These are phyloP conservation scores for Ichneumoninae sp. DNA, from an alignment of 2,888 invertebrate genomes.

Conservation along the genomic window DNA sequence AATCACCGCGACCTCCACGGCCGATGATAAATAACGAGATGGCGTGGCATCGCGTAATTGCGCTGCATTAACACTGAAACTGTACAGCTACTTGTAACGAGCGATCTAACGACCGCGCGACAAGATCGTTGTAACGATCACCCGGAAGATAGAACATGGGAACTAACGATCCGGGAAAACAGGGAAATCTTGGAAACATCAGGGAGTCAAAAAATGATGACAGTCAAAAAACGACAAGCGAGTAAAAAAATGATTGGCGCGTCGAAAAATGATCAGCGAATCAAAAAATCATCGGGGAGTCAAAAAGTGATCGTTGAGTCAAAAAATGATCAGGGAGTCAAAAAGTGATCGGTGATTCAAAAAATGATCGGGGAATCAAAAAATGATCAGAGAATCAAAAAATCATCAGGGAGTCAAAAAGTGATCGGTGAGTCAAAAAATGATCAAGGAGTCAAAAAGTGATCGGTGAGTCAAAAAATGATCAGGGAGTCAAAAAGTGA, in stretches of 20 bases:
- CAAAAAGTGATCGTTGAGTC: not conserved
- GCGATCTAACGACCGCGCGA: constrained; percentile 2
- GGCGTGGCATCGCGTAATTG: constrained; percentile 42
- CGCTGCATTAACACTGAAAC: constrained; percentile 7
- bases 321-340: not conserved
- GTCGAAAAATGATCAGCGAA: not conserved
- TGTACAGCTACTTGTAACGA: not conserved
- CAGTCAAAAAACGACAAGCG: not conserved
- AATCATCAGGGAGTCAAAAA: no score
- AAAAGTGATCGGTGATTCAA: not conserved
- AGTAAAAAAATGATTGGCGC: not conserved
- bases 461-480: no score
- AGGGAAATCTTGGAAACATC: not conserved
- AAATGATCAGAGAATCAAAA: not conserved
- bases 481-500: not conserved
- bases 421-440: no score
- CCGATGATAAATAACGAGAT: constrained; percentile 57
- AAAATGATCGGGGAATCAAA: not conserved
- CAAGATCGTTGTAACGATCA: not conserved
- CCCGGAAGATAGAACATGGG: not conserved
- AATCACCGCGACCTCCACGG: constrained; percentile 49
- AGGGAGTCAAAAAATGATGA: not conserved
- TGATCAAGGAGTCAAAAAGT: not conserved
- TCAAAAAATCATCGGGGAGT: no score
- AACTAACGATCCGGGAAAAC: not conserved